These are phyloP conservation scores for Isichthys henryi DNA, from an alignment of 2,113 vertebrate species.

Conservation along the genomic window DNA sequence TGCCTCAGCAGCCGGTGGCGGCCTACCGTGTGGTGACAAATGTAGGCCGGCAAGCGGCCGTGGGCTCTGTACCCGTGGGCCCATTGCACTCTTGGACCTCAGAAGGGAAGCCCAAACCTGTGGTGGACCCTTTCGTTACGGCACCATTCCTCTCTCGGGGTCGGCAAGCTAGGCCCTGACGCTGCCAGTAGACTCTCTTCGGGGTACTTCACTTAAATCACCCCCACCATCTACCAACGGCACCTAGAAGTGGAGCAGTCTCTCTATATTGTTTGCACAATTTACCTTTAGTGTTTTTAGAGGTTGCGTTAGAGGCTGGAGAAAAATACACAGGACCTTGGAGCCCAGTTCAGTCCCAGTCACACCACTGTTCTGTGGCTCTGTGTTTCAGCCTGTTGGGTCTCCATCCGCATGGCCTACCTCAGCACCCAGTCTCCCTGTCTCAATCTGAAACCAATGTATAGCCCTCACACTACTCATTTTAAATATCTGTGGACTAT, in stretches of 20 bases:
- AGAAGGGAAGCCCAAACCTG: conserved; percentile 50
- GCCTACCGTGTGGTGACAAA: conserved; percentile 86
- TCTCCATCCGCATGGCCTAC: neutral
- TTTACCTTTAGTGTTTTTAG: neutral
- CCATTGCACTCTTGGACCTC: conserved; percentile 79
- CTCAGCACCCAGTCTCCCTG: neutral
- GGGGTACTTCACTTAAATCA: neutral
- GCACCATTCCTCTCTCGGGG: conserved; percentile 78
- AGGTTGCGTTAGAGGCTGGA: neutral
- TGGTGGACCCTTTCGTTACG: conserved; percentile 69
- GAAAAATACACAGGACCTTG: neutral
- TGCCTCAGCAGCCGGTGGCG: conserved; percentile 72
- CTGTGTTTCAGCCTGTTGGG: neutral
- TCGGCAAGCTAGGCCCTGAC: conserved; percentile 58
- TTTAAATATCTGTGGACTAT: neutral
- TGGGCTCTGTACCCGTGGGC: conserved; percentile 73
- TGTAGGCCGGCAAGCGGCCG: conserved; percentile 70
- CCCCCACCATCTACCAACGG: neutral
- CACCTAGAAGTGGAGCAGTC: neutral
- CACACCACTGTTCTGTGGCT: neutral
- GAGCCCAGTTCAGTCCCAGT: neutral
- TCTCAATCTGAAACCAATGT: neutral
- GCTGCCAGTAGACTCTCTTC: neutral
- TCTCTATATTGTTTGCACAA: neutral
- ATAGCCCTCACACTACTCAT: neutral